Evolutionary conservation across 2,888 invertebrate genomes (phyloP).

Genomic region (Tetragonula carbonaria): DNA sequence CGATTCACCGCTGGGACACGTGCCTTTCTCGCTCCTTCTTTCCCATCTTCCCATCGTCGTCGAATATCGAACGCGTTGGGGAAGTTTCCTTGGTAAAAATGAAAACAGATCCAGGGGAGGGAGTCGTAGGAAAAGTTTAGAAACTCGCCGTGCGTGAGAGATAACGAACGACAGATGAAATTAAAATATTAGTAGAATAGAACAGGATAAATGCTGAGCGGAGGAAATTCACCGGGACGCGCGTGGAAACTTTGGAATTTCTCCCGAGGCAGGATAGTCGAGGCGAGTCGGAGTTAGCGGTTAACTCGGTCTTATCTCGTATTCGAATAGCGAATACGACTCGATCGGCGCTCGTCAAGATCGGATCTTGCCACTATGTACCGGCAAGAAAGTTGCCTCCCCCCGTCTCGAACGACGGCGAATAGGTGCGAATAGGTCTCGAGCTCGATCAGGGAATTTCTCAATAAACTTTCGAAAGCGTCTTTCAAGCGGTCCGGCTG

Average conservation of each 20-base stretch:
- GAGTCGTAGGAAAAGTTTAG: too few relatives aligned
- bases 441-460: slow-evolving; percentile 77
- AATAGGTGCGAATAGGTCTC: slow-evolving; percentile 44
- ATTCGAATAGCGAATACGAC: not conserved
- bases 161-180: too few relatives aligned
- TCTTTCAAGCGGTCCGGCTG: slow-evolving; percentile 87
- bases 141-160: too few relatives aligned
- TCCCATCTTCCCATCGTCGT: too few relatives aligned
- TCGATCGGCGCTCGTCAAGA: not conserved
- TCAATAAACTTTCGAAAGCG: slow-evolving; percentile 84
- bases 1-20: not conserved
- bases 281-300: not conserved
- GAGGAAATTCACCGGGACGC: not conserved
- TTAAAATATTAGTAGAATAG: too few relatives aligned
- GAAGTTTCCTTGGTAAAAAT: too few relatives aligned
- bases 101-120: too few relatives aligned
- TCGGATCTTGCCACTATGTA: not conserved
- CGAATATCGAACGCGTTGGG: not conserved
- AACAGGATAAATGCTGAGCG: too few relatives aligned
- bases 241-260: slow-evolving; percentile 1
- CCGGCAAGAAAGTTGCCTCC: not conserved
- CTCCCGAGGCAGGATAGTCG: not conserved
- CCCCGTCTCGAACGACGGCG: too few relatives aligned
- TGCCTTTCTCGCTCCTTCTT: not conserved
- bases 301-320: not conserved